Percentiles rank a stretch among this genome's conserved stretches.
Conservation (phyloP, 37 sponge, comb jelly and placozoan genomes). For the Geodia barretti region DNA sequence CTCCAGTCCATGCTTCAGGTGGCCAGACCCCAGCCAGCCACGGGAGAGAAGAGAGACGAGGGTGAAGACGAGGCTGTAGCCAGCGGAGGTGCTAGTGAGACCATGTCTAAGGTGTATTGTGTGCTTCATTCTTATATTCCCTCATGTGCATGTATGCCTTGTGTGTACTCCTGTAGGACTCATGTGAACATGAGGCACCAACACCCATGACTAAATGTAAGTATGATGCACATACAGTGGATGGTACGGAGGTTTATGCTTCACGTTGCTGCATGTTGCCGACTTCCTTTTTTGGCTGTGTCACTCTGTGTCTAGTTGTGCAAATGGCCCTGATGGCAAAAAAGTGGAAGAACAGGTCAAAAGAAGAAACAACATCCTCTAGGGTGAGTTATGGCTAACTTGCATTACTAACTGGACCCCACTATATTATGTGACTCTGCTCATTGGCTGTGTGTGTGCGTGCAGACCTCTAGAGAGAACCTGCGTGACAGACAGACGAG, state of each 20-base stretch:
- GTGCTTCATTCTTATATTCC: not conserved
- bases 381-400: too few relatives aligned
- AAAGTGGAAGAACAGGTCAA: constrained; percentile 14
- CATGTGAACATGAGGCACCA: not conserved
- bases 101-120: not conserved
- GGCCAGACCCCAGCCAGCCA: not conserved
- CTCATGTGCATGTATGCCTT: too few relatives aligned
- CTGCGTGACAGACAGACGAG: constrained; percentile 2
- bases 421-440: not conserved
- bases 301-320: too few relatives aligned
- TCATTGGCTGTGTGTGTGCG: not conserved
- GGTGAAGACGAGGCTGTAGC: not conserved
- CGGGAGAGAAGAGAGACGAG: not conserved
- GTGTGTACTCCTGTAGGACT: too few relatives aligned
- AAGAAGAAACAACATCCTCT: too few relatives aligned
- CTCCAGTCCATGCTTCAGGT: not conserved
- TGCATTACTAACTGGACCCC: too few relatives aligned
- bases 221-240: too few relatives aligned
- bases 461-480: not conserved
- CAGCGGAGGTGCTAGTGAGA: not conserved
- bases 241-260: too few relatives aligned
- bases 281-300: too few relatives aligned
- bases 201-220: too few relatives aligned
- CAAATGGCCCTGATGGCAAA: constrained; percentile 20
- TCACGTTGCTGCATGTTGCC: too few relatives aligned